Evolutionary conservation across 2,797 vertebrate species (phyloP), one percentile per base, ranked within the genome.

Genomic region (Molossus molossus): DNA sequence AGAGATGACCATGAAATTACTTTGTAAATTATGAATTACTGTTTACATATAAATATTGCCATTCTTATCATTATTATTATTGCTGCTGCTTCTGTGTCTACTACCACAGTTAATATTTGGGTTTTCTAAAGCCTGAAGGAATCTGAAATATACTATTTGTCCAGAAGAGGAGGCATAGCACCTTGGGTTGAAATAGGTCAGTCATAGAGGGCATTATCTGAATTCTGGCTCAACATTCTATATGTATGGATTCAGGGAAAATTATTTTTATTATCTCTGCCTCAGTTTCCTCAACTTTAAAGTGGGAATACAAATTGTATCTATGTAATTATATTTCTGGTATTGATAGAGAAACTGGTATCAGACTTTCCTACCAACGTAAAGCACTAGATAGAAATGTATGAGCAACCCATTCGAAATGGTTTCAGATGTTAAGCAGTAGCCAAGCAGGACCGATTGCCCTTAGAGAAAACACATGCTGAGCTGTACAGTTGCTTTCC

Each of bases 221-320:
- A 70, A 80, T 91, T 84, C 58, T 84, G 33, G 13, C 6, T 69
- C 23, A 60, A 9, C 2, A 20, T 69, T 64, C 40, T 70, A 25
- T 58, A 76, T 40, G 50, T 80, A 20, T 80, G 37, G 10, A 87
- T 58, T 53, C 67, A 6, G 3, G 18, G 72, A 14, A 45, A 80
- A 53, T 60, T 90, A 64, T 82, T 89, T 90, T 83, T 69, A 65
- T 94, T 64, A 85, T 45, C 37, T 95, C 37, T 80, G 45, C 4
- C 29, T 85, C 37, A 15, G 14, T 15, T 76, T 76, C 9, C 18
- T 65, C 10, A 65, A 58, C 18, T 40, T 6, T 88, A 48, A 87
- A 81, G 11, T 58, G 11, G 8, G 77, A 88, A 60, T 83, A 70
- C 64, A 77, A 53, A 13, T 58, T 73, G 57, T 73, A 65, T 76